Evolutionary conservation across 2,113 vertebrate species (phyloP), one percentile per base, ranked within the genome.

Genomic region (Chloropsis hardwickii): DNA sequence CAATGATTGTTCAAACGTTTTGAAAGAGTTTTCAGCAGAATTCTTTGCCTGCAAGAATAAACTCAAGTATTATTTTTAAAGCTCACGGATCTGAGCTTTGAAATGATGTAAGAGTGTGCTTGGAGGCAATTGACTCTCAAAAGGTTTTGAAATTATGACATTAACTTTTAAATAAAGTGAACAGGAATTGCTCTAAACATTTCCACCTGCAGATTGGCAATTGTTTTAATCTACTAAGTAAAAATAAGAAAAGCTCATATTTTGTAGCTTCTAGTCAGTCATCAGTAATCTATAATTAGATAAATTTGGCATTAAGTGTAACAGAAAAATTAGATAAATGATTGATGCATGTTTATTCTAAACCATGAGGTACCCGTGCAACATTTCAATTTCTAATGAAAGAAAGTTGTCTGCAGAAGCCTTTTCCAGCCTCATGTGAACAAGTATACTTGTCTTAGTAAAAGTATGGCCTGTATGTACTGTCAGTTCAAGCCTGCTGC

Each of bases 1-100:
- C 81, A n/a, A 0, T 13, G 47, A 57, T 74, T 72, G 74, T 88
- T 90, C 64, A 72, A 94, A 92, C 29, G 69, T 21, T 78, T 39
- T 90, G 65, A 84, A 86, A 92, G 81, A 62, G 51, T 77, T 92
- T 92, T 92, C 48, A 47, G 78, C 81, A 78, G 82, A 85, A 67
- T 79, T 92, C n/a, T 69, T 95, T 82, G 33, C 70, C 58, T 74
- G 61, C 35, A 47, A 82, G 65, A 92, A 94, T 80, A 81, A 81
- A 78, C 69, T 94, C 56, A 56, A 76, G 73, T 54, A 79, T 60
- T 97, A 79, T 81, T 90, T 92, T 97, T 97, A 85, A 97, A 95
- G 71, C 87, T 91, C 71, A 69, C 71, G 78, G 70, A 85, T 66
- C 39, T 81, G 77, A 82, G 83, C 82, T 92, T 97, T 94, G 83